Conservation (phyloP, 2,113 vertebrate species). For the Setophaga petechia region DNA sequence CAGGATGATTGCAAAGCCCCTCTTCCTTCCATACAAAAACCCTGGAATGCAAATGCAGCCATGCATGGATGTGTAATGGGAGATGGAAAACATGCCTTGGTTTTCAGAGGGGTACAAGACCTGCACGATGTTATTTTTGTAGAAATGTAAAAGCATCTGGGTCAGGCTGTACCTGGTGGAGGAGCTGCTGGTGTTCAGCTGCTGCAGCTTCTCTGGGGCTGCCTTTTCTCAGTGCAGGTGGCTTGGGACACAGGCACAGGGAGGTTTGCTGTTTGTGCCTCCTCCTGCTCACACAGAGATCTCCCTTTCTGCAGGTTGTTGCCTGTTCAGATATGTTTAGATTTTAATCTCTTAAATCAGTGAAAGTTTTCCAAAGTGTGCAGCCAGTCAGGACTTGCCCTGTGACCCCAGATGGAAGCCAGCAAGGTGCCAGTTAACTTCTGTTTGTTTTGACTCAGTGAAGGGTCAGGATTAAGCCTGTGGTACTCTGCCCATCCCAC, state of each 20-base stretch:
- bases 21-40: neutral
- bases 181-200: neutral
- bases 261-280: neutral
- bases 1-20: conserved; percentile 8
- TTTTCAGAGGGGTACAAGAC: neutral
- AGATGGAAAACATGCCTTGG: neutral
- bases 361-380: neutral
- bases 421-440: neutral
- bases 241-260: fast-evolving
- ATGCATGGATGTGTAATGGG: neutral
- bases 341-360: neutral
- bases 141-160: neutral
- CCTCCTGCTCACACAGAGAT: neutral
- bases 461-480: neutral
- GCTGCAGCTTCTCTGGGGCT: neutral
- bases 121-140: neutral
- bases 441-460: neutral
- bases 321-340: neutral
- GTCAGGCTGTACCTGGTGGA: neutral
- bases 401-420: neutral
- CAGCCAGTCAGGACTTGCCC: neutral
- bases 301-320: neutral
- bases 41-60: neutral
- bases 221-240: neutral
- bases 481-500: neutral